Evolutionary conservation across 2,888 invertebrate genomes (phyloP).

Genomic region (Aleiodes testaceus): DNA sequence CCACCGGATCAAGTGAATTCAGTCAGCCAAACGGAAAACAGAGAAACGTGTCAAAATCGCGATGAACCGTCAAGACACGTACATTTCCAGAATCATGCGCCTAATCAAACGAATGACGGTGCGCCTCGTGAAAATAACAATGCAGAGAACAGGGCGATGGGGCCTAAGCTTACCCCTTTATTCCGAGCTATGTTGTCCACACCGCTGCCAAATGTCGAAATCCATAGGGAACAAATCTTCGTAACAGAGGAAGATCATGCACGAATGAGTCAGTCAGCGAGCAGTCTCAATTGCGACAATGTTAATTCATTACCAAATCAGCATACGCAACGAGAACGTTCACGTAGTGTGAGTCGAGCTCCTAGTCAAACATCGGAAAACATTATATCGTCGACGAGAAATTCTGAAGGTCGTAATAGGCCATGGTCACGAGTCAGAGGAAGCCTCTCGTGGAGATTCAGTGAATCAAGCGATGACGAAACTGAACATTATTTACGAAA

Average conservation of each 20-base stretch:
- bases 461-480: not conserved
- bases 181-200: slow-evolving; percentile 15
- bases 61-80: slow-evolving; percentile 1
- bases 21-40: not conserved
- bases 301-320: not conserved
- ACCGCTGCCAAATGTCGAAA: slow-evolving; percentile 10
- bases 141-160: not conserved
- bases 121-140: not conserved
- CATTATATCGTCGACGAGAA: not conserved
- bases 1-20: not conserved
- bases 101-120: not conserved
- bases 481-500: not conserved
- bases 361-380: not conserved
- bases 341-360: slow-evolving; percentile 18
- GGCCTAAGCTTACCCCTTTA: not conserved
- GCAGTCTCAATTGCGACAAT: not conserved
- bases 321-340: not conserved
- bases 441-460: not conserved
- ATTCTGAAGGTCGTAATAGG: not conserved
- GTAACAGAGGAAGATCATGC: slow-evolving; percentile 28
- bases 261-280: slow-evolving; percentile 15
- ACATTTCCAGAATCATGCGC: not conserved
- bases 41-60: not conserved
- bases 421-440: not conserved
- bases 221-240: slow-evolving; percentile 16